phyloP scores from a whole-genome alignment of 2,113 vertebrate genomes.

The Nyctibius bracteatus region DNA sequence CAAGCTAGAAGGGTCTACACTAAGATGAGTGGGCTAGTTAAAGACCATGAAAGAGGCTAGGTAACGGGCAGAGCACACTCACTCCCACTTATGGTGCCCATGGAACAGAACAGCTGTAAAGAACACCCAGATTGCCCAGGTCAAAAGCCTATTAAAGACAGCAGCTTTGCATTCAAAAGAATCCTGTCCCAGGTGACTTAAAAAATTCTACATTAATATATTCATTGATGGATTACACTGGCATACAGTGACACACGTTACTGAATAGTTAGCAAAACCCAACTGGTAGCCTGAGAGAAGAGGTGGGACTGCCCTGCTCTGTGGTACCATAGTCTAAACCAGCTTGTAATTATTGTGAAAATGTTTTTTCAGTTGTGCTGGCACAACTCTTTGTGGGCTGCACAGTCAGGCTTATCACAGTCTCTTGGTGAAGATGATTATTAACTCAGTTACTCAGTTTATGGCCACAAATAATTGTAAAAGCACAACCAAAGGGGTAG shows the following conservation, averaged over 20 bases:
- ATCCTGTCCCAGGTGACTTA: neutral
- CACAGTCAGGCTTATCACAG: neutral
- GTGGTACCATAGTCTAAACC: neutral
- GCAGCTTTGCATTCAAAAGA: neutral
- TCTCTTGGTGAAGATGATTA: neutral
- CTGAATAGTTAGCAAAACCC: neutral
- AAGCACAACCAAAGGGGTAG: neutral
- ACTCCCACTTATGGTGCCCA: neutral
- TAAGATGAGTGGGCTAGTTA: neutral
- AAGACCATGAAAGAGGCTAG: neutral
- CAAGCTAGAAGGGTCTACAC: neutral
- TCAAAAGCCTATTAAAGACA: neutral
- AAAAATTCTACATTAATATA: neutral
- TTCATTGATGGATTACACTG: neutral
- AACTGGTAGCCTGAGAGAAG: neutral
- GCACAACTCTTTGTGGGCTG: neutral
- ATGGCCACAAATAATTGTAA: neutral
- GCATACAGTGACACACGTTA: neutral
- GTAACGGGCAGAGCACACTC: neutral
- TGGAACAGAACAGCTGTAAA: neutral
- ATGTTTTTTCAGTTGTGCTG: neutral
- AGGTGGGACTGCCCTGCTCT: neutral
- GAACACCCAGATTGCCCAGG: neutral
- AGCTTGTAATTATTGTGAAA: neutral
- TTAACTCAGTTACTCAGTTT: neutral